Evolutionary conservation across 2,113 vertebrate species (phyloP), one percentile per base, ranked within the genome.

Genomic region (Corynorhinus townsendii): DNA sequence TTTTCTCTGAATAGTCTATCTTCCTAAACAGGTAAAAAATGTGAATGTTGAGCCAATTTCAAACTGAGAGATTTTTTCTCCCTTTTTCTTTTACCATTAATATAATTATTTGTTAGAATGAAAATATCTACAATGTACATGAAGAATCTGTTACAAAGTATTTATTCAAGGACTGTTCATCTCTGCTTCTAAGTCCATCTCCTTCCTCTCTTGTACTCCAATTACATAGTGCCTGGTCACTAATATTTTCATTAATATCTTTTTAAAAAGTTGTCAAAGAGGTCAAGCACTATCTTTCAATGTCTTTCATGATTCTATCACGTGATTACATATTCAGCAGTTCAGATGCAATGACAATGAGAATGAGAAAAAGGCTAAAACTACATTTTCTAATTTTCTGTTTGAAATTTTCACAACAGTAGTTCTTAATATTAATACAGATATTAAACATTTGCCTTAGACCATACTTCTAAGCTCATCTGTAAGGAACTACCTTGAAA

Each of bases 311-410:
- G 4, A 83, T 11, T 40, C 7, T 45, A 7, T 54, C 59, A 45
- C 40, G 68, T 12, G 11, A 35, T n/a, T 14, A 68, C 14, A 64
- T 3, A 30, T 7, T 75, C 40, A n/a, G 35, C 64, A 56, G 11
- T 11, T 54, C 77, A 66, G 33, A 0, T 59, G 8, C 7, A 52
- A 47, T 20, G 11, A 86, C 11, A 45, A 12, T 28, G 22, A 77
- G n/a, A 54, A 82, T 35, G 28, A 85, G 4, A n/a, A 82, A 85
- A 89, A 83, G 24, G 11, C 38, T 71, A 22, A 86, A 90, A 76
- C 11, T 40, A 40, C 49, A 17, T 75, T 56, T 54, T 52, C 1
- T 33, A 26, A 73, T 40, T 76, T 71, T 79, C 38, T 66, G 7
- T 56, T 66, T 68, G n/a, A 75, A 43, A 5, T 77, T 75, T 28